Evolutionary conservation across 2,888 invertebrate genomes (phyloP).

Genomic region (Phania funesta): DNA sequence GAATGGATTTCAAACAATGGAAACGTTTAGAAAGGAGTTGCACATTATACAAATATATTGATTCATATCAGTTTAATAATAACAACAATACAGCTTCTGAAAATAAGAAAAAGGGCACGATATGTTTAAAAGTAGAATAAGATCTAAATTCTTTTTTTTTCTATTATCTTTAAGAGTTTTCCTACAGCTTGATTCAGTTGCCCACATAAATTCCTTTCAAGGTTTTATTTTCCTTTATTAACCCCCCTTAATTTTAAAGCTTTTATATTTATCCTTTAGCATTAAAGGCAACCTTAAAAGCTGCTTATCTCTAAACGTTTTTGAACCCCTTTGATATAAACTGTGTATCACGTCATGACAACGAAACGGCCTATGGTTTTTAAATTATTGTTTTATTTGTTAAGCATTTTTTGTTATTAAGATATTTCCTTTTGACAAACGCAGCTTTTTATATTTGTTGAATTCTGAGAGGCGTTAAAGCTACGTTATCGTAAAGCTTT

Average conservation of each 20-base stretch:
- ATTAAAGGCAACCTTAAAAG: slow-evolving; percentile 28
- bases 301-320: slow-evolving; percentile 32
- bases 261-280: slow-evolving; percentile 55
- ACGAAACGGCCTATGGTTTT: slow-evolving; percentile 26
- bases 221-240: neutral
- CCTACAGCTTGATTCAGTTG: slow-evolving; percentile 1
- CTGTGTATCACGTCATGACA: slow-evolving; percentile 1
- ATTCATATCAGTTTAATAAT: slow-evolving; percentile 50
- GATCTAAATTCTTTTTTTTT: neutral
- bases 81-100: slow-evolving; percentile 25
- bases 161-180: slow-evolving; percentile 25
- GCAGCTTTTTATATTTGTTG: neutral
- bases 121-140: neutral
- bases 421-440: slow-evolving; percentile 45
- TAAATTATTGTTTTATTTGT: slow-evolving; percentile 14
- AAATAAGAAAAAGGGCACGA: neutral
- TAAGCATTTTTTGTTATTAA: slow-evolving; percentile 55
- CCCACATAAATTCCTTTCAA: slow-evolving; percentile 35
- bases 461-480: slow-evolving; percentile 49
- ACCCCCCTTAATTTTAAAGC: neutral
- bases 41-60: slow-evolving; percentile 41
- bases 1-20: slow-evolving; percentile 53
- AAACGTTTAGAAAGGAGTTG: slow-evolving; percentile 34
- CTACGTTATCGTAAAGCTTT: slow-evolving; percentile 23
- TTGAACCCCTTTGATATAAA: neutral